Conservation (phyloP, 2,797 vertebrate species). For the Muscicapa comitata region DNA sequence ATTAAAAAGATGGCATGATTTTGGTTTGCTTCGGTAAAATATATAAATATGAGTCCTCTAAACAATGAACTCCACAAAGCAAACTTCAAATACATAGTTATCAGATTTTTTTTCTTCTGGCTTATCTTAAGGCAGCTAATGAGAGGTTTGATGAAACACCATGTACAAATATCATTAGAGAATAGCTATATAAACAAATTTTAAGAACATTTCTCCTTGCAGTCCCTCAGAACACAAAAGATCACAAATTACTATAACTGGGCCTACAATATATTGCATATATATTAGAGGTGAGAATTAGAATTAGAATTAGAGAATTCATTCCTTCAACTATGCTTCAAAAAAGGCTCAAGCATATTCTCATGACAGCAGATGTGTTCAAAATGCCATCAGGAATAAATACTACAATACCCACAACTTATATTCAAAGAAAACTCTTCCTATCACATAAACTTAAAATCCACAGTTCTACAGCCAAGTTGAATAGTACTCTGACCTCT, state of each 20-base stretch:
- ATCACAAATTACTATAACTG: not conserved
- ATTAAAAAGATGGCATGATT: not conserved
- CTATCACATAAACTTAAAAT: not conserved
- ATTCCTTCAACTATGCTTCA: not conserved
- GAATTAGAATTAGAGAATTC: not conserved
- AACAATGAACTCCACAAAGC: not conserved
- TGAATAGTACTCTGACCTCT: not conserved
- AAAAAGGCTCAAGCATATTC: not conserved
- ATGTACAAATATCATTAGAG: not conserved
- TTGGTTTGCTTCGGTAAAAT: not conserved
- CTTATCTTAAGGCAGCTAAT: not conserved
- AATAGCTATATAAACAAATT: not conserved
- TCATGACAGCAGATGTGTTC: not conserved
- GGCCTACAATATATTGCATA: not conserved
- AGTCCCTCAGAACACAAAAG: not conserved
- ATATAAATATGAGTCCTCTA: not conserved
- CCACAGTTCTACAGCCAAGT: not conserved
- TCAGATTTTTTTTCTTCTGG: not conserved
- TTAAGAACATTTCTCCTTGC: not conserved
- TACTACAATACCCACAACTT: not conserved
- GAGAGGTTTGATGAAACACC: not conserved
- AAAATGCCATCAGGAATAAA: not conserved
- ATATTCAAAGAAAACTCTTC: not conserved
- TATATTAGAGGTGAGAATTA: not conserved
- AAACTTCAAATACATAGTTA: not conserved